Base-by-base conservation (phyloP, 1,140 invertebrate genomes). In the Druon quercuslanigerum region DNA sequence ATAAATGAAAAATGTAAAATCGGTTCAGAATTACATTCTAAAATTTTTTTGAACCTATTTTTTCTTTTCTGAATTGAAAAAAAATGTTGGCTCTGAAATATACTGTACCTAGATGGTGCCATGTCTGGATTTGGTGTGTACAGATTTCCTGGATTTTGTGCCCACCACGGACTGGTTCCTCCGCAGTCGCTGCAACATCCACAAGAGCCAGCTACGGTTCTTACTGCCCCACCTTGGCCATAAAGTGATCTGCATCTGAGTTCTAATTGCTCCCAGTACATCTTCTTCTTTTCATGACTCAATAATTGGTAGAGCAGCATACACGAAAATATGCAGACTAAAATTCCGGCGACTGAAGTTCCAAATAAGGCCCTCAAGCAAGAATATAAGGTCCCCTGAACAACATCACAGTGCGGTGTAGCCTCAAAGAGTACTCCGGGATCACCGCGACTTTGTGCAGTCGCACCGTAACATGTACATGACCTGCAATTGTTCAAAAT, bases 201-300 rank as follows among this genome's bases (percentile, higher is more conserved):
- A 84, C 95, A 96, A 80, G 93, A 93, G 9, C 91, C 91, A 40
- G 90, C 82, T 66, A 91, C 76, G n/a, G 91, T 82, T n/a, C 88
- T 82, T 6, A 93, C 84, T 72, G 91, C 85, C 73, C 92, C 84
- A 12, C 93, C 91, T 60, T 95, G 92, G 74, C 92, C 88, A 84
- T 96, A 97, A 72, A 97, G 85, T 3, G 95, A 96, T 74, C 96
- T 92, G 86, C 96, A 96, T 76, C 96, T 90, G 33, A 97, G 87
- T 86, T 98, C 96, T 87, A 98, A 86, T 88, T 97, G 96, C 85
- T 97, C 96, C 96, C 96, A 97, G 88, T 98, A 98, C 94, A 97
- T 97, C 89, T 97, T 97, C 90, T 97, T 97, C 76, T 96, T 95
- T 90, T 98, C 97, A 88, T 98, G 96, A 83, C 96, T 96, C 17